phyloP scores from a whole-genome alignment of 2,113 vertebrate genomes.

The Saccopteryx leptura region DNA sequence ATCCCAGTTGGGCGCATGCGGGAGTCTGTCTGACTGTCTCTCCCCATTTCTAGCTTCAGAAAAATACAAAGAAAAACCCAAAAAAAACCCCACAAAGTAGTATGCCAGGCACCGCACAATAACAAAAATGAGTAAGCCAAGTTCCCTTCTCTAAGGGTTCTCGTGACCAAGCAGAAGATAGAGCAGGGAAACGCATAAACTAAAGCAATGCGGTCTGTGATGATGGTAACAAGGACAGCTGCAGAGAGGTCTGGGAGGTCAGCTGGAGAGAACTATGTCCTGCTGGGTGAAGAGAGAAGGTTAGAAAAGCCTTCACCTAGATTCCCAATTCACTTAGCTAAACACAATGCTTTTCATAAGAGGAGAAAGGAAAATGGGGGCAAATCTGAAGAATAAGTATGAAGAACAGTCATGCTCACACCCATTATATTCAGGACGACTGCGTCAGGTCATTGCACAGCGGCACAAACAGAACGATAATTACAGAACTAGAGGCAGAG shows the following conservation, averaged over 20 bases:
- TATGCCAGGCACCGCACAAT: not conserved
- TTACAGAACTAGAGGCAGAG: not conserved
- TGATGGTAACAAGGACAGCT: not conserved
- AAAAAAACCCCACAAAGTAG: not conserved
- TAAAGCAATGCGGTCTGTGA: accelerated
- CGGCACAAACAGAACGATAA: not conserved
- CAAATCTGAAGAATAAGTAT: not conserved
- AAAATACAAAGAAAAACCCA: no score
- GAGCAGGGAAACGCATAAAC: not conserved
- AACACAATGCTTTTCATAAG: not conserved
- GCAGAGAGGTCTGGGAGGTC: not conserved
- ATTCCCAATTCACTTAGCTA: not conserved
- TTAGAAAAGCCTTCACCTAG: not conserved
- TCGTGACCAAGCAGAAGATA: not conserved
- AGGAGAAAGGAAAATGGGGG: not conserved
- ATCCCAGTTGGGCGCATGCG: no score
- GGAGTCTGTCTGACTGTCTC: no score
- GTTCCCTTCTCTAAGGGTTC: not conserved
- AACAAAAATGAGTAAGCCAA: not conserved
- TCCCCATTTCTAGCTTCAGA: no score
- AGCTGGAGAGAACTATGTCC: not conserved
- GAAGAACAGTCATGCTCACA: not conserved
- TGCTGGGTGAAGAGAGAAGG: not conserved
- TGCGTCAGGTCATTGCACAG: not conserved
- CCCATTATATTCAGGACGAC: not conserved